phyloP scores from a whole-genome alignment of 2,113 vertebrate species.

The Pseudorasbora parva region DNA sequence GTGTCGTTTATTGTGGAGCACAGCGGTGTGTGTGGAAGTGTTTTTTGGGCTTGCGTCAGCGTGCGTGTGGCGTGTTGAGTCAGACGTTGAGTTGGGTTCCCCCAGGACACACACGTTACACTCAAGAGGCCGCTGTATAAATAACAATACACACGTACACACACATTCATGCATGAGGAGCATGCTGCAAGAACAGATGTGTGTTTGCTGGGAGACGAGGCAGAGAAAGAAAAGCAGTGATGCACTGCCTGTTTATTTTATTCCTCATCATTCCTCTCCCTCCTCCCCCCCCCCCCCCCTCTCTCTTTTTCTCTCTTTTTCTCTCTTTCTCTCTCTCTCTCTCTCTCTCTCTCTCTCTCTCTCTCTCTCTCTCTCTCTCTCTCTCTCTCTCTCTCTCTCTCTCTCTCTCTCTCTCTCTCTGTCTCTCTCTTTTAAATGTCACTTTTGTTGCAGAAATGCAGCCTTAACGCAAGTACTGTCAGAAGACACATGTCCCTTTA shows the following conservation, averaged over 20 bases:
- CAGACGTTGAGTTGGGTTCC: conserved; percentile 38
- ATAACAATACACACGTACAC: conserved; percentile 10
- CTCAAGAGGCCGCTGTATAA: conserved; percentile 31
- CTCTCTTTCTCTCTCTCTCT: no score
- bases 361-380: no score
- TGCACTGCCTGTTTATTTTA: conserved; percentile 31
- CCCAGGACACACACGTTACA: conserved; percentile 38
- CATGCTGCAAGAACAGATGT: conserved; percentile 52
- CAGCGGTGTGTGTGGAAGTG: conserved; percentile 25
- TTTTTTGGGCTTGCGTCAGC: conserved; percentile 47
- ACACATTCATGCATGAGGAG: background rate
- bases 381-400: no score
- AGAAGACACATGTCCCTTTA: conserved; percentile 73
- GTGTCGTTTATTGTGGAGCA: background rate
- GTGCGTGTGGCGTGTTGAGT: conserved; percentile 39
- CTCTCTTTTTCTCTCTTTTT: no score
- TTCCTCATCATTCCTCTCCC: no score
- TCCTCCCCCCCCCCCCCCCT: no score
- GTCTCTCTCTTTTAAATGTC: conserved; percentile 54
- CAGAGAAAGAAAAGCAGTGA: conserved; percentile 29
- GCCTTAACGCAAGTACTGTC: conserved; percentile 60
- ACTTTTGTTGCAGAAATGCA: conserved; percentile 47
- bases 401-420: no score
- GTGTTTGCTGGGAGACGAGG: conserved; percentile 35
- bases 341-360: no score